These are phyloP conservation scores for Phaetusa simplex DNA, from an alignment of 2,113 vertebrate species.

Conservation along the genomic window DNA sequence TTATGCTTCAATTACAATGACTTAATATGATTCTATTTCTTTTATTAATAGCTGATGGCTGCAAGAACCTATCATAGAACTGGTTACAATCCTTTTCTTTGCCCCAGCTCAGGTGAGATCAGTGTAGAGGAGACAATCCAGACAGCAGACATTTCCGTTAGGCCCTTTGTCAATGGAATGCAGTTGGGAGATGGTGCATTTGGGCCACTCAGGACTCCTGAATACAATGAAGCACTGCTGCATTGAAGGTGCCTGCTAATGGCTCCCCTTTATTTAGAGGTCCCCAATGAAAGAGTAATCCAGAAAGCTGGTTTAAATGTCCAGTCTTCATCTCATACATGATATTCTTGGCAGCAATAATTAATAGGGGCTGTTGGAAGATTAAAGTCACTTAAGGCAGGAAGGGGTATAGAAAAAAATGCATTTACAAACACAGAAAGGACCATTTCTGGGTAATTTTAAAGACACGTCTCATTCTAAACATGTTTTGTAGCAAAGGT, in stretches of 20 bases:
- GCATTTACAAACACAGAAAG: background rate
- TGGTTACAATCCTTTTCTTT: background rate
- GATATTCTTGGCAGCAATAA: background rate
- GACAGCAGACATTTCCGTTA: background rate
- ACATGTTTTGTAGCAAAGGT: background rate
- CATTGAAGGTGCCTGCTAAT: background rate
- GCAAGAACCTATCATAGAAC: background rate
- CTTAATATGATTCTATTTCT: background rate
- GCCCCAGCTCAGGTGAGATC: background rate
- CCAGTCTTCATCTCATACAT: background rate
- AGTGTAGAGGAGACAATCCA: background rate
- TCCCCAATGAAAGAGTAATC: background rate
- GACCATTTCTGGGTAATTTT: background rate
- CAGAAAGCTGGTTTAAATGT: background rate
- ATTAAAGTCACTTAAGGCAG: background rate
- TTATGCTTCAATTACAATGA: background rate
- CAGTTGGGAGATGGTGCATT: background rate
- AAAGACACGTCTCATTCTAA: background rate
- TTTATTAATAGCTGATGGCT: background rate
- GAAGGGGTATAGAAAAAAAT: background rate
- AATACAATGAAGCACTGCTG: background rate
- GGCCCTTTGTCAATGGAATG: background rate
- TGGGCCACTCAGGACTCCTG: background rate
- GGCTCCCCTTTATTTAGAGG: background rate
- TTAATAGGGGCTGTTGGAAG: background rate